Evolutionary conservation across 2,888 invertebrate genomes (phyloP).

Genomic region (Limulus polyphemus): DNA sequence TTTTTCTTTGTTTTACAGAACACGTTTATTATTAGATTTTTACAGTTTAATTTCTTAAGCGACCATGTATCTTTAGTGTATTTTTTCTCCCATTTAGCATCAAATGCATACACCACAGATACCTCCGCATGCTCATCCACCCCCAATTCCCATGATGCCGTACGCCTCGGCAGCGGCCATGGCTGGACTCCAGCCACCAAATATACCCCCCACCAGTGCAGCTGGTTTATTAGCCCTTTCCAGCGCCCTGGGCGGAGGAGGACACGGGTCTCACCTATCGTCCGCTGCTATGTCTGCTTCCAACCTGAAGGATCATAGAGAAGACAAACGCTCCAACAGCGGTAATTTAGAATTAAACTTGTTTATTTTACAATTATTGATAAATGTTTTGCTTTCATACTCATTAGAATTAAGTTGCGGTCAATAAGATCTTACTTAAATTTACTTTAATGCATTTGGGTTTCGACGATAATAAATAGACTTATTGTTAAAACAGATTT

Average conservation of each 20-base stretch:
- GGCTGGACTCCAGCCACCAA: constrained; percentile 32
- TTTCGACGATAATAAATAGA: too few species aligned
- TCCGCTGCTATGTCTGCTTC: constrained; percentile 35
- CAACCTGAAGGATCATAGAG: constrained; percentile 28
- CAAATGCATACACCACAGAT: constrained; percentile 88
- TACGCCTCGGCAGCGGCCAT: constrained; percentile 33
- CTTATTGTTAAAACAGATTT: too few species aligned
- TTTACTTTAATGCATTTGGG: too few species aligned
- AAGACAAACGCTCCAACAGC: constrained; percentile 25
- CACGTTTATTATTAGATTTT: too few species aligned
- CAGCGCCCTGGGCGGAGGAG: constrained; percentile 33
- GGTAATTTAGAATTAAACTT: constrained; percentile 14
- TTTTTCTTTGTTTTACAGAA: too few species aligned
- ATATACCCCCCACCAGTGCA: constrained; percentile 30
- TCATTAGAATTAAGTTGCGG: too few species aligned
- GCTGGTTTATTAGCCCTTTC: constrained; percentile 32
- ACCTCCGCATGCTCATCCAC: constrained; percentile 47
- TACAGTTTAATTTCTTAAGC: too few species aligned
- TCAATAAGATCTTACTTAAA: too few species aligned
- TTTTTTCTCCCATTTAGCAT: constrained; percentile 46
- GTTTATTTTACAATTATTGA: too few species aligned
- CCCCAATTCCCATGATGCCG: constrained; percentile 40
- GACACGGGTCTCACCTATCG: constrained; percentile 38
- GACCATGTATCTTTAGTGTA: constrained; percentile 7
- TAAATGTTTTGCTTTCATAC: too few species aligned